Percentiles rank a stretch among this genome's conserved stretches.
phyloP scores from a whole-genome alignment of 2,888 invertebrate species.

The Thera britannica region DNA sequence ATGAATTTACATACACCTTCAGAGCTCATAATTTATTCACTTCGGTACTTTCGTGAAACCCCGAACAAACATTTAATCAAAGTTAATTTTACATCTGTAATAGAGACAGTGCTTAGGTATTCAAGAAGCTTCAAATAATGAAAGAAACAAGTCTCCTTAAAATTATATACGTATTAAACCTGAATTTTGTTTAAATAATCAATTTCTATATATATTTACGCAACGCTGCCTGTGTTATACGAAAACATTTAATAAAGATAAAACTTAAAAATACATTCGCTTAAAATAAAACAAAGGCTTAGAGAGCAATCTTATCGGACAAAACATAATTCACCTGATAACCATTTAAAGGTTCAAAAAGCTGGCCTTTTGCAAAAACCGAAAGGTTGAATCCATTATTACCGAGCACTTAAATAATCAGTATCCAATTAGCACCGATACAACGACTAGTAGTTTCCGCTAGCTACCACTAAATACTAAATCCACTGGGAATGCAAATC shows the following conservation, averaged over 20 bases:
- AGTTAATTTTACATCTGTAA: constrained; percentile 10
- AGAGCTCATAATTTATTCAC: constrained; percentile 15
- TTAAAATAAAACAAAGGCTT: constrained; percentile 16
- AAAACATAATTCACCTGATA: constrained; percentile 24
- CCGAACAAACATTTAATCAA: constrained; percentile 16
- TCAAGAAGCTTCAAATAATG: constrained; percentile 17
- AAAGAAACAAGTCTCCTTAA: constrained; percentile 3
- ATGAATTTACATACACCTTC: constrained; percentile 2
- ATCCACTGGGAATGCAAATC: constrained; percentile 22
- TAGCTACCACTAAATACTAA: constrained; percentile 21
- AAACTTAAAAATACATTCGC: constrained; percentile 1
- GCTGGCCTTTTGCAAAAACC: constrained; percentile 24
- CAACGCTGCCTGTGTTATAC: too few relatives aligned
- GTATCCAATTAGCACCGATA: constrained; percentile 29
- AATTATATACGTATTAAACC: not conserved
- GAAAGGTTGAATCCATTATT: constrained; percentile 25
- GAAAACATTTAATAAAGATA: not conserved
- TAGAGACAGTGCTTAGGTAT: constrained; percentile 7
- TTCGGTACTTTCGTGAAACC: constrained; percentile 9
- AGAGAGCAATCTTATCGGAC: constrained; percentile 19
- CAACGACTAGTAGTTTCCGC: constrained; percentile 22
- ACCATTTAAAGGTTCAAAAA: constrained; percentile 21
- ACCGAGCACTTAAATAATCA: constrained; percentile 30
- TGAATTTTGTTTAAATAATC: too few relatives aligned
- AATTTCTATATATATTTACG: too few relatives aligned